A percentile compares a stretch with the other conserved stretches of the same genome.
phyloP scores from a whole-genome alignment of 2,113 vertebrate genomes.

The Mustelus asterias region DNA sequence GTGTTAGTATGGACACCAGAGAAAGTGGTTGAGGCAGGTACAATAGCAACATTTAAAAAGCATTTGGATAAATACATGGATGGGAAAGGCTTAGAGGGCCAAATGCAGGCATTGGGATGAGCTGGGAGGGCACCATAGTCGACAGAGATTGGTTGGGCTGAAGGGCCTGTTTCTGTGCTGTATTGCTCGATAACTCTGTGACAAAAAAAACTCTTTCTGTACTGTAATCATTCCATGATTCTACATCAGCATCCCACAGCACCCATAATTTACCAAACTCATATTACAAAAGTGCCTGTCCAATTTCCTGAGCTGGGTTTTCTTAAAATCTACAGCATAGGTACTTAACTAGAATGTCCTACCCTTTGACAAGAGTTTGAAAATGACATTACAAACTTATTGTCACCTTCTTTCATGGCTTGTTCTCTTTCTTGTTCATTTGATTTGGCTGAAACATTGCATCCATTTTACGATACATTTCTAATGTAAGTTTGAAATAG shows the following conservation, averaged over 20 bases:
- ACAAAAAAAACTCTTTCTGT: not conserved
- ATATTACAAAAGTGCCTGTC: not conserved
- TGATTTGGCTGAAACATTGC: not conserved
- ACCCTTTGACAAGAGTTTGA: not conserved
- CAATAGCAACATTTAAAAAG: no score
- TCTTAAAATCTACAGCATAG: not conserved
- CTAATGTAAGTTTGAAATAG: not conserved
- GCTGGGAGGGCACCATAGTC: no score
- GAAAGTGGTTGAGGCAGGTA: no score
- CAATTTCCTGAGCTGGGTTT: not conserved
- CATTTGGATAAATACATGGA: no score
- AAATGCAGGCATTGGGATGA: no score
- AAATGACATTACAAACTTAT: not conserved
- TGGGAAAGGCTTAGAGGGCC: no score
- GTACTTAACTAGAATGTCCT: not conserved
- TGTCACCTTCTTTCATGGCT: not conserved
- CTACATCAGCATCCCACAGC: not conserved
- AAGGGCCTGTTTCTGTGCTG: not conserved
- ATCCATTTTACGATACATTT: not conserved
- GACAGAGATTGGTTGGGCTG: no score
- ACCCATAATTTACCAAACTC: not conserved
- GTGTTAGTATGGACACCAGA: not conserved
- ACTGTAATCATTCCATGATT: not conserved
- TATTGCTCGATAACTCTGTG: no score
- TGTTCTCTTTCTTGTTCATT: not conserved